Conservation (phyloP, 1,140 invertebrate species). For the Drosophila grimshawi region DNA sequence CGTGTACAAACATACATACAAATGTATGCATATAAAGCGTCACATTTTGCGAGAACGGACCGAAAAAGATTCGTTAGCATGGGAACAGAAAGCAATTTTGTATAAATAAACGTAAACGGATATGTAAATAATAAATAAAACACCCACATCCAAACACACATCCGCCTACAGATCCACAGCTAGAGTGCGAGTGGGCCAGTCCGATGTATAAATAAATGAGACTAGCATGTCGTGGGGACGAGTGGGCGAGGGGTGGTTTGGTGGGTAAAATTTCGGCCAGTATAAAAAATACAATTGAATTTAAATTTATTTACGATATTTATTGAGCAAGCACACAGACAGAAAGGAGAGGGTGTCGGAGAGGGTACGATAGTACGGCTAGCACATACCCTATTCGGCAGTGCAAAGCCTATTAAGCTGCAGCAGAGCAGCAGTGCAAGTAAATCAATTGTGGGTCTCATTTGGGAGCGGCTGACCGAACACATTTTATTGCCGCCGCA, state of each 20-base stretch:
- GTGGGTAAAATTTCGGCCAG: slow-evolving; percentile 29
- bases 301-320: slow-evolving; percentile 58
- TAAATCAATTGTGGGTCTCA: slow-evolving; percentile 32
- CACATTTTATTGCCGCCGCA: slow-evolving; percentile 50
- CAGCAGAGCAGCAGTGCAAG: slow-evolving; percentile 10
- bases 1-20: not conserved
- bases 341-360: not conserved
- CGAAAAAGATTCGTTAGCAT: slow-evolving; percentile 44
- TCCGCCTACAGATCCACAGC: slow-evolving; percentile 2
- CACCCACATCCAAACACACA: slow-evolving; percentile 28
- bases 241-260: not conserved
- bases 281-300: slow-evolving; percentile 45
- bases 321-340: slow-evolving; percentile 43
- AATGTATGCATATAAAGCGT: slow-evolving; percentile 11
- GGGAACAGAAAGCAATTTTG: slow-evolving; percentile 54
- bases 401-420: slow-evolving; percentile 11
- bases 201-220: slow-evolving; percentile 48
- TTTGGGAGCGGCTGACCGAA: slow-evolving; percentile 1
- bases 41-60: slow-evolving; percentile 40
- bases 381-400: slow-evolving; percentile 26
- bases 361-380: slow-evolving; percentile 5
- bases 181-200: slow-evolving; percentile 5
- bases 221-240: slow-evolving; percentile 12
- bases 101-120: slow-evolving; percentile 60
- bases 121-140: slow-evolving; percentile 66